These are phyloP conservation scores for Formica exsecta DNA, from an alignment of 1,140 invertebrate genomes.

Conservation along the genomic window DNA sequence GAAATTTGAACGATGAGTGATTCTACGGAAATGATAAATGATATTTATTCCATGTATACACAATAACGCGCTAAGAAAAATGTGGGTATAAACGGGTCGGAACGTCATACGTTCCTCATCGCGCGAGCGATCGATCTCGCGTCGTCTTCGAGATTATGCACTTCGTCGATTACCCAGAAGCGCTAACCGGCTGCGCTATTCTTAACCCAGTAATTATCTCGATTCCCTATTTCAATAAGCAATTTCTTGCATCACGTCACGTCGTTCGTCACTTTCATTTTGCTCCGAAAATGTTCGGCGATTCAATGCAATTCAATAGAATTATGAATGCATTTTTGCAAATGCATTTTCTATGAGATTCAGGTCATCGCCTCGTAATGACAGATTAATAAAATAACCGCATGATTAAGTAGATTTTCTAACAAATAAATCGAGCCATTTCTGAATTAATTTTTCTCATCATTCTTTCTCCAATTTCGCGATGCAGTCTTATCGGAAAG, in stretches of 20 bases:
- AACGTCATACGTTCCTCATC: slow-evolving; percentile 11
- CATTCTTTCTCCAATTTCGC: not conserved
- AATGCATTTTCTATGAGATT: not conserved
- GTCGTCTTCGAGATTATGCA: slow-evolving; percentile 16
- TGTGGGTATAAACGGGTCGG: slow-evolving; percentile 48
- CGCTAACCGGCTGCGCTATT: slow-evolving; percentile 1
- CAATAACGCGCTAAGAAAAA: slow-evolving; percentile 64
- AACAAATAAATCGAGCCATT: not conserved
- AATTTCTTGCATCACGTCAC: not conserved
- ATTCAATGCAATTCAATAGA: not conserved
- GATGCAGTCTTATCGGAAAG: not conserved
- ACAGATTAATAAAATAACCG: not conserved
- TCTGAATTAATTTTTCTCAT: not conserved
- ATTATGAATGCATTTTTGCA: not conserved
- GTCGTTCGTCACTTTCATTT: slow-evolving; percentile 16
- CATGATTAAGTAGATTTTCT: not conserved
- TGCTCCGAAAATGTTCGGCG: not conserved
- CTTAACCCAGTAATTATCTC: slow-evolving; percentile 24
- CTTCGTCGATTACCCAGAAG: slow-evolving; percentile 34
- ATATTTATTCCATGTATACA: slow-evolving; percentile 63
- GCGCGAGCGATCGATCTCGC: slow-evolving; percentile 15
- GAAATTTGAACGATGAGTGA: not conserved
- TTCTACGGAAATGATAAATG: slow-evolving; percentile 36
- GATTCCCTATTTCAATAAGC: not conserved
- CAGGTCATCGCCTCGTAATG: not conserved